Evolutionary conservation across 2,888 invertebrate species (phyloP).

Genomic region (Mythimna pallens): DNA sequence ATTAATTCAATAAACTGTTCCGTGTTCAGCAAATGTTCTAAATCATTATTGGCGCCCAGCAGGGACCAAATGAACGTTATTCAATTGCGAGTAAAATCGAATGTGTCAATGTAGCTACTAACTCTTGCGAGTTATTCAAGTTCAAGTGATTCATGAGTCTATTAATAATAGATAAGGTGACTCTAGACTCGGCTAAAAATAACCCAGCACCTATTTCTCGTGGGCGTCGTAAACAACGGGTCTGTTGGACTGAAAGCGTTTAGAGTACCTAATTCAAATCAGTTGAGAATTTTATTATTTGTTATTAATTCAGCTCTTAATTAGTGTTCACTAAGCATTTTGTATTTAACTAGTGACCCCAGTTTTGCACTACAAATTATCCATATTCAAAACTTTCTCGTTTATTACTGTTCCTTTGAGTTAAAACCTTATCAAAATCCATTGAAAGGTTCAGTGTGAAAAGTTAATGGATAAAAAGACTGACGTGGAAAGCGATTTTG

Average conservation of each 20-base stretch:
- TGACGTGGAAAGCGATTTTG: too few relatives aligned
- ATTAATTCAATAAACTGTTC: constrained; percentile 35
- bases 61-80: not conserved
- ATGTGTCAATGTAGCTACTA: not conserved
- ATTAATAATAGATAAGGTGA: constrained; percentile 10
- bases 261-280: not conserved
- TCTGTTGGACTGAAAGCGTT: not conserved
- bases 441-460: too few relatives aligned
- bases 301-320: not conserved
- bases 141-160: not conserved
- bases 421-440: too few relatives aligned
- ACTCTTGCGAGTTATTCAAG: not conserved
- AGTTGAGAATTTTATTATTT: not conserved
- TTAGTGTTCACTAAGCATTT: not conserved
- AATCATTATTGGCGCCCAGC: constrained; percentile 37
- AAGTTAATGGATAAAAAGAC: too few relatives aligned
- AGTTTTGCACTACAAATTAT: too few relatives aligned
- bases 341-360: not conserved
- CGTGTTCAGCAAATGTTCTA: constrained; percentile 13
- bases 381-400: too few relatives aligned
- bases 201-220: constrained; percentile 1
- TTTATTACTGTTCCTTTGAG: too few relatives aligned
- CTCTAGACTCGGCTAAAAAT: constrained; percentile 18
- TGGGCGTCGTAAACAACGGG: constrained; percentile 29
- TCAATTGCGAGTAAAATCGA: not conserved